Conservation (phyloP, 2,113 vertebrate species). For the Montifringilla adamsi region DNA sequence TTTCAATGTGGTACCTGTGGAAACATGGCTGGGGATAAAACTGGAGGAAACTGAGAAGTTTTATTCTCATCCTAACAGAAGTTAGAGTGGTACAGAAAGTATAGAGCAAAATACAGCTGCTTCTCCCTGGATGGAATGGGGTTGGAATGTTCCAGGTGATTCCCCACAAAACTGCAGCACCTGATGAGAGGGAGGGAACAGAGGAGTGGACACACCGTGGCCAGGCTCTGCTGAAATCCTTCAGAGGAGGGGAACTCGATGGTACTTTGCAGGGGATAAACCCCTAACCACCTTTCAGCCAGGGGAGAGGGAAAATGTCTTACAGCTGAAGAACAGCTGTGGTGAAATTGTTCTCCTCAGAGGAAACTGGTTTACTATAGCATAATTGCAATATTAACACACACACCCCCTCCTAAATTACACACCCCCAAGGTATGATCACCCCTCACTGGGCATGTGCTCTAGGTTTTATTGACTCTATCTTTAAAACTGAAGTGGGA, state of each 20-base stretch:
- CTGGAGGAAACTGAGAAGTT: neutral
- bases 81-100: accelerated
- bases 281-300: neutral
- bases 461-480: neutral
- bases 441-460: neutral
- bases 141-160: neutral
- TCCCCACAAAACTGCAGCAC: neutral
- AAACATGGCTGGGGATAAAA: neutral
- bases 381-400: neutral
- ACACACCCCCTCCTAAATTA: neutral
- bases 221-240: neutral
- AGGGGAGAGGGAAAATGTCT: neutral
- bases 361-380: neutral
- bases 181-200: neutral
- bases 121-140: neutral
- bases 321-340: neutral
- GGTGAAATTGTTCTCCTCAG: neutral
- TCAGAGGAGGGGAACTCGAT: neutral
- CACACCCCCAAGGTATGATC: too few species aligned
- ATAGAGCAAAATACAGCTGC: neutral
- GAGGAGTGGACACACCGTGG: accelerated
- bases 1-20: neutral
- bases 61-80: neutral
- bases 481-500: neutral
- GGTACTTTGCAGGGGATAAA: neutral